Percentiles rank a stretch among this genome's conserved stretches.
These are phyloP conservation scores for Gila robusta DNA, from an alignment of 2,797 vertebrate species.

Conservation along the genomic window DNA sequence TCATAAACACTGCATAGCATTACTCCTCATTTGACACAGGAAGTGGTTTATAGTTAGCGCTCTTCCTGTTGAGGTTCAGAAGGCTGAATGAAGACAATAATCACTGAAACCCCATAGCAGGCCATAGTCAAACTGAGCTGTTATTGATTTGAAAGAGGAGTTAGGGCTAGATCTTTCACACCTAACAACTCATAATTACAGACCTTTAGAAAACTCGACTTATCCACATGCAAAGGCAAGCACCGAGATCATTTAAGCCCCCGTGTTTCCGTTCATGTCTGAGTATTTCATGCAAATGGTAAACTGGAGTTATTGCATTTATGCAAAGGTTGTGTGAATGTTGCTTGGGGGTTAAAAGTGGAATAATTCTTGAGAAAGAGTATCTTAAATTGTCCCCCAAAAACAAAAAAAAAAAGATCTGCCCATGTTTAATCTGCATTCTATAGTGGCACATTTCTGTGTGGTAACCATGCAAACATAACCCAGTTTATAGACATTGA, in stretches of 20 bases:
- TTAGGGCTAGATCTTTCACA: constrained; percentile 1
- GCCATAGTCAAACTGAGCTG: constrained; percentile 14
- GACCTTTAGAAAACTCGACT: constrained; percentile 16
- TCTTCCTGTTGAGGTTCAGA: constrained; percentile 74
- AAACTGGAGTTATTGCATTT: constrained; percentile 8
- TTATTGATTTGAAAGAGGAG: constrained; percentile 19
- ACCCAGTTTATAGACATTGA: constrained; percentile 46
- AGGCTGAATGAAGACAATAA: constrained; percentile 63
- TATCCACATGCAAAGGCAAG: constrained; percentile 3
- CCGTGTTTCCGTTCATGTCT: neutral
- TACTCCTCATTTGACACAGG: constrained; percentile 68
- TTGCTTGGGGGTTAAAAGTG: neutral
- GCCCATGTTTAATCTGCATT: neutral
- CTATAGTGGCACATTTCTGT: neutral
- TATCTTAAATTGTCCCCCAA: neutral
- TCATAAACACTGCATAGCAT: constrained; percentile 59
- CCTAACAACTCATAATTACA: constrained; percentile 40
- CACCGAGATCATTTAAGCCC: constrained; percentile 10
- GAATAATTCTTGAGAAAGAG: neutral
- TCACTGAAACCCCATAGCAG: constrained; percentile 40
- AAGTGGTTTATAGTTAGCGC: constrained; percentile 73
- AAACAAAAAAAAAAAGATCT: neutral
- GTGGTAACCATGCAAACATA: constrained; percentile 20
- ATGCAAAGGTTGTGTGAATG: constrained; percentile 9
- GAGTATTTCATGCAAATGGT: neutral